Percentiles rank a stretch among this genome's conserved stretches.
Evolutionary conservation across 2,888 invertebrate species (phyloP).

Genomic region (Hirtodrosophila histrioides): DNA sequence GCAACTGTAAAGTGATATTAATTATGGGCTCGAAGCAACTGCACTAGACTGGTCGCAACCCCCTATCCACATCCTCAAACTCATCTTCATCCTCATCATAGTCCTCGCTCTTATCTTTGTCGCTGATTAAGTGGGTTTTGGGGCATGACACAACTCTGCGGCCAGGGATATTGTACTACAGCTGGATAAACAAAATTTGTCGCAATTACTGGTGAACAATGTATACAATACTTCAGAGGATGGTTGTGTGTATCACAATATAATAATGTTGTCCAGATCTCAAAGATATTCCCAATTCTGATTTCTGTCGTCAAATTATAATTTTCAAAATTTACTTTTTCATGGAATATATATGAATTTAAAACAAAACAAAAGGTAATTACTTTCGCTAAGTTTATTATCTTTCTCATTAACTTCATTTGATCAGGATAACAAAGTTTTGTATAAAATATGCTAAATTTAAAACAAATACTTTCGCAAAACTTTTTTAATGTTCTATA

Average conservation of each 20-base stretch:
- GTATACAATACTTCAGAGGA: slow-evolving; percentile 3
- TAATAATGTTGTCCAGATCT: no score
- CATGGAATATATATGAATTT: no score
- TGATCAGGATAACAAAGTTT: no score
- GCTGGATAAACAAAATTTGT: slow-evolving; percentile 18
- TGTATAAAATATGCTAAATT: no score
- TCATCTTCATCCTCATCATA: neutral
- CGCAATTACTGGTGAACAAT: slow-evolving; percentile 30
- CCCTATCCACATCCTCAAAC: neutral
- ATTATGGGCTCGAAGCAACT: slow-evolving; percentile 52
- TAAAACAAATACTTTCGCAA: no score
- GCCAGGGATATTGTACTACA: slow-evolving; percentile 11
- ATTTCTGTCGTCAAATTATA: no score
- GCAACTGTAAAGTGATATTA: slow-evolving; percentile 65
- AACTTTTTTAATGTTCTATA: no score
- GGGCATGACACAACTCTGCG: slow-evolving; percentile 44
- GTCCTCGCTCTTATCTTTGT: slow-evolving; percentile 14
- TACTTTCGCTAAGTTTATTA: no score
- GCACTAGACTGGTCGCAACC: slow-evolving; percentile 15
- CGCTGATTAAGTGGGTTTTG: slow-evolving; percentile 58
- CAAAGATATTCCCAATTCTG: no score
- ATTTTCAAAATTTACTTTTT: no score
- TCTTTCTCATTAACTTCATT: no score
- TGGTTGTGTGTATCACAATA: neutral
- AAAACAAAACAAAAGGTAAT: no score